A percentile compares a stretch with the other conserved stretches of the same genome.
phyloP scores from a whole-genome alignment of 1,140 invertebrate genomes.

The Caenorhabditis remanei region DNA sequence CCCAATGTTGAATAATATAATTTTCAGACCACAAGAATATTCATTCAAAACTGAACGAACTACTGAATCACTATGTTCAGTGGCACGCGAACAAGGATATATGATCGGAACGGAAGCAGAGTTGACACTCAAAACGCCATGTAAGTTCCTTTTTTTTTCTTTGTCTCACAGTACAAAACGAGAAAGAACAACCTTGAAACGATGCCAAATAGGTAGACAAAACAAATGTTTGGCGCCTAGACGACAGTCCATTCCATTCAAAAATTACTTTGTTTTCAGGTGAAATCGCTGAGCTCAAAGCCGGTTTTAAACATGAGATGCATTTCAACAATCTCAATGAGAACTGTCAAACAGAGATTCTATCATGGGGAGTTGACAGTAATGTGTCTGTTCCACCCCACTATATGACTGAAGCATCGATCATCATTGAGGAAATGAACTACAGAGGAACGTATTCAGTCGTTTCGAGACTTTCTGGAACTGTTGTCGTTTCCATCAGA shows the following conservation, averaged over 20 bases:
- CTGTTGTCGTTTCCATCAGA: slow-evolving; percentile 78
- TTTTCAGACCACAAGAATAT: slow-evolving; percentile 79
- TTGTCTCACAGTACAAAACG: background rate
- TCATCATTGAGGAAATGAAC: slow-evolving; percentile 79
- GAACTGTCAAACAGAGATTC: slow-evolving; percentile 78
- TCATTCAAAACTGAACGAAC: slow-evolving; percentile 80
- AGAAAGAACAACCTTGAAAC: slow-evolving; percentile 33
- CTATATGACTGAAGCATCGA: slow-evolving; percentile 78
- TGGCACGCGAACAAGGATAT: slow-evolving; percentile 79
- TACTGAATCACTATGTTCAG: slow-evolving; percentile 78
- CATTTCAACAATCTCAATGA: slow-evolving; percentile 79
- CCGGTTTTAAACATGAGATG: slow-evolving; percentile 80
- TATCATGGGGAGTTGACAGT: slow-evolving; percentile 79
- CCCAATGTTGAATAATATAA: background rate
- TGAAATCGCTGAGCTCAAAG: slow-evolving; percentile 79
- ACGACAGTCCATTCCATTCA: background rate
- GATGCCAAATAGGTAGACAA: slow-evolving; percentile 7
- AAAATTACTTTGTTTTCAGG: slow-evolving; percentile 67
- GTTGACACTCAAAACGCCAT: slow-evolving; percentile 79
- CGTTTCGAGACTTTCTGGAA: slow-evolving; percentile 78
- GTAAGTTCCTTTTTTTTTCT: slow-evolving; percentile 72
- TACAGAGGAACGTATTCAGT: slow-evolving; percentile 79
- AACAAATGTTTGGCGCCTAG: slow-evolving; percentile 35
- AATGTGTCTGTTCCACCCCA: slow-evolving; percentile 78
- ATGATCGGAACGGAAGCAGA: slow-evolving; percentile 79